Base-by-base conservation (phyloP, 1,140 invertebrate genomes). In the Drosophila obscura region DNA sequence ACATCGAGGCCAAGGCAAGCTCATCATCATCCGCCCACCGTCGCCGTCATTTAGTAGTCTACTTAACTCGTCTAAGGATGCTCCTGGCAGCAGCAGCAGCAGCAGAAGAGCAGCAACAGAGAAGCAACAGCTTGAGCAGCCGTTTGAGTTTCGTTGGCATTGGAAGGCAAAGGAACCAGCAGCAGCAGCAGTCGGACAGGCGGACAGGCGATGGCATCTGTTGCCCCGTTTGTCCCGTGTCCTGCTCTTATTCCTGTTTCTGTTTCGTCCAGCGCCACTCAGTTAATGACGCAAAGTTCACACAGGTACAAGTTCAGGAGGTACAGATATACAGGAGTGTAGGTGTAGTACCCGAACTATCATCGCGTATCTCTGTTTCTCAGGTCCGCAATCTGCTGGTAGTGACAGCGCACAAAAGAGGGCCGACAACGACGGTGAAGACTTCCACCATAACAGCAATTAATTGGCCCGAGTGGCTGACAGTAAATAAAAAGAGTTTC, bases 1-100 rank as follows among this genome's bases (percentile, higher is more conserved):
- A 39, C 11, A 45, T 15, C 19, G 39, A 50, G 28, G 19, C 51
- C 16, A 16, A 44, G 49, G 44, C 77, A 61, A 82, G 78, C 78
- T 72, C 78, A 73, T 69, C 57, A 79, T 51, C 59, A 48, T 60
- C 50, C 56, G 74, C 56, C 41, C 53, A 28, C 57, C 56, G 22
- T 43, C 66, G 66, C 64, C 78, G 63, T 87, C 82, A 85, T 85
- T 85, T 85, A 85, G 82, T 87, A 87, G 83, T 87, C 83, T 88
- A 88, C 83, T 87, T 88, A 87, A 88, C 83, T 87, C 79, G 83
- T 88, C 79, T 88, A 61, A 88, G 79, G 71, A 87, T 82, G 65
- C 71, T 87, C 48, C 52, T 72, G 78, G 58, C 82, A 63, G 73
- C 51, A 72, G 56, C 52, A 62, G 56, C 28, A 31, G 50, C 64